These are phyloP conservation scores for Platorchestia sp. DNA, from an alignment of 1,140 invertebrate species.

Conservation along the genomic window DNA sequence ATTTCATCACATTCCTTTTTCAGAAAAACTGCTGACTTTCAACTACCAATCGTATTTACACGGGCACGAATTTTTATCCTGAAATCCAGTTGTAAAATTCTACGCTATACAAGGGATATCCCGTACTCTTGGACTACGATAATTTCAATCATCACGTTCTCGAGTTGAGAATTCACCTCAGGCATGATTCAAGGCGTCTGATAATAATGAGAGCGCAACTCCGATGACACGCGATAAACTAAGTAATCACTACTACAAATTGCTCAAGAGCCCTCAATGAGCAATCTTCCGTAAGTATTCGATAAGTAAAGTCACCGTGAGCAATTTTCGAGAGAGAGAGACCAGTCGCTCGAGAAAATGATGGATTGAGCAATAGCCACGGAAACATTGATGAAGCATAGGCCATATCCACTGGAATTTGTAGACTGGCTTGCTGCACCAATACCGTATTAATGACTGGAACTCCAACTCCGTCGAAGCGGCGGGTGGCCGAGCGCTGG, in stretches of 20 bases:
- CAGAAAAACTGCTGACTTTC: neutral
- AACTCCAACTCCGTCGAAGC: neutral
- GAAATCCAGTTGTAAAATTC: neutral
- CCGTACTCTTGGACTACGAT: neutral
- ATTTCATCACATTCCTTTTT: too few species aligned
- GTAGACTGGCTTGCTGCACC: constrained; percentile 35
- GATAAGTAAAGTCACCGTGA: constrained; percentile 25
- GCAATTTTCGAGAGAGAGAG: neutral
- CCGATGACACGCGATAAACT: neutral
- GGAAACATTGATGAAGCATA: constrained; percentile 33
- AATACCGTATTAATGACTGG: constrained; percentile 47
- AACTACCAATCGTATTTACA: neutral
- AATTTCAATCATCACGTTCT: neutral
- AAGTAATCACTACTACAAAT: neutral
- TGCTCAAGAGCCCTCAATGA: neutral
- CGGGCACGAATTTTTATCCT: too few species aligned
- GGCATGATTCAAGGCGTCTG: neutral
- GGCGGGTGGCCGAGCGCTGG: neutral
- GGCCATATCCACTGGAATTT: constrained; percentile 46
- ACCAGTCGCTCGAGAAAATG: neutral
- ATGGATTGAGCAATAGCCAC: constrained; percentile 40
- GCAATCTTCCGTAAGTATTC: constrained; percentile 12
- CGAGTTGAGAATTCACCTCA: neutral
- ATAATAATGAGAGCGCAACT: neutral
- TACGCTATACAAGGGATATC: neutral